Evolutionary conservation across 2,797 vertebrate genomes (phyloP).

Genomic region (Chiloscyllium punctatum): DNA sequence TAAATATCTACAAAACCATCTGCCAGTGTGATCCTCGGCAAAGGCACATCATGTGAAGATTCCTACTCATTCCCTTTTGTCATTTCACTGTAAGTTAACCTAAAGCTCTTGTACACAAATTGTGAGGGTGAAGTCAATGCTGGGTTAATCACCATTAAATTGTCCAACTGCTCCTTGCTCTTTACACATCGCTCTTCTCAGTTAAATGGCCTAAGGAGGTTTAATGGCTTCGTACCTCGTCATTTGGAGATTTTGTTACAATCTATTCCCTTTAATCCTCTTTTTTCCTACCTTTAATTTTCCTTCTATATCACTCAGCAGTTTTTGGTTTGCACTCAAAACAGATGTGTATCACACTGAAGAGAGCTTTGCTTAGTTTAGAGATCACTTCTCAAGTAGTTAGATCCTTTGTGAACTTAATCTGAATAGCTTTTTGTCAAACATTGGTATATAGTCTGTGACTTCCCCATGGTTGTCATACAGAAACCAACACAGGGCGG

Average conservation of each 20-base stretch:
- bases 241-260: not conserved
- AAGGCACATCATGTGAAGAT: not conserved
- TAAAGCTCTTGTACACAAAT: not conserved
- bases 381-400: not conserved
- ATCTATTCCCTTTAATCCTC: not conserved
- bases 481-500: not conserved
- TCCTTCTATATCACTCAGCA: not conserved
- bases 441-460: not conserved
- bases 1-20: not conserved
- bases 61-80: not conserved
- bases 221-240: not conserved
- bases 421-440: not conserved
- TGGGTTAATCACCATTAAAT: not conserved
- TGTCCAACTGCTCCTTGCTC: not conserved
- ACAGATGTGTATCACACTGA: not conserved
- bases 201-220: not conserved
- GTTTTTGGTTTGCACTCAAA: not conserved
- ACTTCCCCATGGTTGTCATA: not conserved
- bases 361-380: not conserved
- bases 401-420: not conserved
- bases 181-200: not conserved
- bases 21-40: not conserved
- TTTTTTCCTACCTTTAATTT: not conserved
- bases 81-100: conserved; percentile 8
- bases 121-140: not conserved